Percentiles rank a stretch among this genome's conserved stretches.
phyloP scores from a whole-genome alignment of 2,113 vertebrate species.

The Mustelus asterias region DNA sequence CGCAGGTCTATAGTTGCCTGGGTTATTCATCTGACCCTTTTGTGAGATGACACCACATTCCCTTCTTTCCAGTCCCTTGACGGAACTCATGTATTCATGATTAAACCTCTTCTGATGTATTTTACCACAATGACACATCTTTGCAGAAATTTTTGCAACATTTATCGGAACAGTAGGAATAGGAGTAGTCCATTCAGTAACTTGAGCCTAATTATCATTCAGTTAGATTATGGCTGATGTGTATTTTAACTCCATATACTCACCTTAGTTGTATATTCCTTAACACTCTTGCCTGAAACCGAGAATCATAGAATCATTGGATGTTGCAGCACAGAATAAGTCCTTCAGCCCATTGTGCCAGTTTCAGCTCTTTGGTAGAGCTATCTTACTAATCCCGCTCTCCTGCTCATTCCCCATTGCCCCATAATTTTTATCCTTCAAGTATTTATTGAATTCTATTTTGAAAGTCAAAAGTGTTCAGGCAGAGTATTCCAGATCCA shows the following conservation, averaged over 20 bases:
- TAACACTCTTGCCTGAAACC: neutral
- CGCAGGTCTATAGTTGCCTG: neutral
- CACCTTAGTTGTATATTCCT: neutral
- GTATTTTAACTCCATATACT: neutral
- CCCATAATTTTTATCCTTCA: neutral
- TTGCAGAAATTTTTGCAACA: neutral
- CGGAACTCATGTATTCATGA: neutral
- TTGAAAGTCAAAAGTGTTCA: neutral
- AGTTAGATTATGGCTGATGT: neutral
- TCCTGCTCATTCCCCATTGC: neutral
- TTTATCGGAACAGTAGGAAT: neutral
- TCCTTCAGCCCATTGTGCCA: neutral
- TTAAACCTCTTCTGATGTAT: neutral
- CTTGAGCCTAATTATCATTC: neutral
- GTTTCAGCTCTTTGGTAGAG: neutral
- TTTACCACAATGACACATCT: neutral
- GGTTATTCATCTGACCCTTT: neutral
- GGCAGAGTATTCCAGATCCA: neutral
- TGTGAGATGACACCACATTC: neutral
- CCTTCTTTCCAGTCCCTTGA: neutral
- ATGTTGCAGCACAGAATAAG: neutral
- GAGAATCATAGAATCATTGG: neutral
- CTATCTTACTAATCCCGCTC: neutral
- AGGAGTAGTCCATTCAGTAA: neutral
- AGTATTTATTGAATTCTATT: neutral